These are phyloP conservation scores for Dendrolimus punctatus DNA, from an alignment of 1,140 invertebrate genomes.

Conservation along the genomic window DNA sequence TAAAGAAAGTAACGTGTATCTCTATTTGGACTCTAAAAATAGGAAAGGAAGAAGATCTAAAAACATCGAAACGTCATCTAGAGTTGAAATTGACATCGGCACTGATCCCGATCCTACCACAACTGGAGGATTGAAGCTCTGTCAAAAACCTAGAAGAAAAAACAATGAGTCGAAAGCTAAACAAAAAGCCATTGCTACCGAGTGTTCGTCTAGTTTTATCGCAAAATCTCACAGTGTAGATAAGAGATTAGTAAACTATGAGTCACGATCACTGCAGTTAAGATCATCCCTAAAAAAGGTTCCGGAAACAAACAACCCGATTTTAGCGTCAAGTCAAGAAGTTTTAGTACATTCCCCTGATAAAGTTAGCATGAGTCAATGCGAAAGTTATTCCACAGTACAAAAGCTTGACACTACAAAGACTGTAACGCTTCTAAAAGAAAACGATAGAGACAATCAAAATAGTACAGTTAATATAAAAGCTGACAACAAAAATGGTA, in stretches of 20 bases:
- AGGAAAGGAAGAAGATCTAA: not conserved
- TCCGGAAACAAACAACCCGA: too few relatives aligned
- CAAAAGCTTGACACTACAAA: slow-evolving; percentile 6
- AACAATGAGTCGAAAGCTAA: too few relatives aligned
- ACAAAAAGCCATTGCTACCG: too few relatives aligned
- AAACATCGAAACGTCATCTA: slow-evolving; percentile 1
- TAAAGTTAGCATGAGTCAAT: slow-evolving; percentile 4
- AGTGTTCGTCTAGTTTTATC: too few relatives aligned
- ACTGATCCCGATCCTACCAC: not conserved
- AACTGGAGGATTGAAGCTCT: not conserved
- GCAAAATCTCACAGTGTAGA: too few relatives aligned
- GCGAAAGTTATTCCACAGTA: slow-evolving; percentile 4
- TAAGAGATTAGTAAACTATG: too few relatives aligned
- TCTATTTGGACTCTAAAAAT: slow-evolving; percentile 8
- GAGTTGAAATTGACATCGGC: not conserved
- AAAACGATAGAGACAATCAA: not conserved
- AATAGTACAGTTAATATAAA: too few relatives aligned
- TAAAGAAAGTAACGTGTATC: slow-evolving; percentile 9
- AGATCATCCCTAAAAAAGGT: too few relatives aligned
- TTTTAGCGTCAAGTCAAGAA: not conserved
- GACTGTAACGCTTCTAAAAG: slow-evolving; percentile 10
- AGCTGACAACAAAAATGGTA: too few relatives aligned
- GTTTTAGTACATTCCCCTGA: not conserved
- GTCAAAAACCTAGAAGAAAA: not conserved
- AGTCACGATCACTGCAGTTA: too few relatives aligned